Evolutionary conservation across 92 coral and sea anemone species (phyloP), one percentile per base, ranked within the genome.

Genomic region (Siderastrea siderea): DNA sequence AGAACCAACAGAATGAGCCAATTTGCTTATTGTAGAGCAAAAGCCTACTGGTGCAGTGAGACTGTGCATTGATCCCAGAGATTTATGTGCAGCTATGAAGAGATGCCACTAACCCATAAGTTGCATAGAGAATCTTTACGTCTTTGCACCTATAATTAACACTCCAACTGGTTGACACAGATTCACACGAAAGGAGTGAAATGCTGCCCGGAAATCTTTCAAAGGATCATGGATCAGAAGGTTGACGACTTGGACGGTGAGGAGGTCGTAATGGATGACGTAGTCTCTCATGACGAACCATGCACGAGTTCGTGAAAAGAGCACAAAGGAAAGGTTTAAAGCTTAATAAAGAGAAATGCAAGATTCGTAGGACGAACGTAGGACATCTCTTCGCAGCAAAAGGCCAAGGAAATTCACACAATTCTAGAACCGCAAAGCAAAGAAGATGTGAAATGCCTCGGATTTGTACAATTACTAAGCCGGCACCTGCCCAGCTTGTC

Each of bases 201-300:
- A 77, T 89, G 84, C 55, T 79, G 88, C 54, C 79, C 84, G 3
- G 88, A 82, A 85, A 83, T 89, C 19, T 83, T 74, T 74, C 84
- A 89, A 17, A 59, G 88, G 38, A 89, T 84, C 77, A 76, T 83
- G 79, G 88, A 75, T 58, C 71, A 61, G 14, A 75, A 51, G 72
- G 57, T 74, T 47, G 84, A 84, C 84, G 91, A 74, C 65, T 52
- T 90, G 57, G 85, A 85, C 6, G 89, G 93, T 49, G 71, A 61
- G 4, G 93, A 89, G 70, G 89, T 72, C 55, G 50, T 85, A 43
- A 80, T 83, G 84, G 93, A 90, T 90, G 86, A 84, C 47, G 64
- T 84, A 45, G 53, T 84, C 73, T 76, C 76, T 61, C 92, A 38
- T 72, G 86, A 77, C 17, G 84, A 76, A 12, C 26, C 6, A 66